Base-by-base conservation (phyloP, 2,888 invertebrate species). In the Pterobdella sp. region DNA sequence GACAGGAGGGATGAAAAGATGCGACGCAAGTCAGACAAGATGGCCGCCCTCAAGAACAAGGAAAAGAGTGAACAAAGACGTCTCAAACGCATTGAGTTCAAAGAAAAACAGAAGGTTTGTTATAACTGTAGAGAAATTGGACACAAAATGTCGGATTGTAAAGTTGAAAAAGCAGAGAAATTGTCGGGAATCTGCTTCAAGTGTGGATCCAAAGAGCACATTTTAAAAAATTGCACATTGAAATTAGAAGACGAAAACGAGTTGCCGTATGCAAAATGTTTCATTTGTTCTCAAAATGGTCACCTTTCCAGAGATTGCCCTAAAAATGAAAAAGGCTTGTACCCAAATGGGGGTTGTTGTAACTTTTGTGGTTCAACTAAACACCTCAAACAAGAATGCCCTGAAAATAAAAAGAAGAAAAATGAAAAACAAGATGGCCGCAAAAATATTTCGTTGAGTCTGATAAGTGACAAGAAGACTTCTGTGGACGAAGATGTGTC, bases 181-280 rank as follows among this genome's bases (percentile, higher is more conserved):
- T 82, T 81, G 14, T 80, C 80, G 1, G 76, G 73, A 26, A 88
- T 92, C 68, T 93, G 93, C 80, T 93, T 90, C 80, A 92, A 92
- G 83, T 93, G 93, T 84, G 93, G 93, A 0, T 92, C 92, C 0
- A 91, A 91, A 2, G 93, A 93, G 81, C 93, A 93, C 81, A 88
- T 88, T 0, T 75, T 80, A 0, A 67, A 68, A 37, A 74, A 78
- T 36, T 82, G 82, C 74, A 74, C 64, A 32, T 76, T 79, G 0
- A 81, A 80, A 75, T 74, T 81, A 3, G 77, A 79, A 18, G 72
- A 77, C 75, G 80, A 81, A 79, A 69, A 71, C 71, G n/a, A 89
- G 74, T 92, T 88, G 80, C 88, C 90, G 80, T 92, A 89, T 85
- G 93, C 93, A 0, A 89, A 88, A 72, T 94, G 94, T 83, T 94